A percentile compares a stretch with the other conserved stretches of the same genome.
Evolutionary conservation across 2,113 vertebrate species (phyloP).

Genomic region (Solea senegalensis): DNA sequence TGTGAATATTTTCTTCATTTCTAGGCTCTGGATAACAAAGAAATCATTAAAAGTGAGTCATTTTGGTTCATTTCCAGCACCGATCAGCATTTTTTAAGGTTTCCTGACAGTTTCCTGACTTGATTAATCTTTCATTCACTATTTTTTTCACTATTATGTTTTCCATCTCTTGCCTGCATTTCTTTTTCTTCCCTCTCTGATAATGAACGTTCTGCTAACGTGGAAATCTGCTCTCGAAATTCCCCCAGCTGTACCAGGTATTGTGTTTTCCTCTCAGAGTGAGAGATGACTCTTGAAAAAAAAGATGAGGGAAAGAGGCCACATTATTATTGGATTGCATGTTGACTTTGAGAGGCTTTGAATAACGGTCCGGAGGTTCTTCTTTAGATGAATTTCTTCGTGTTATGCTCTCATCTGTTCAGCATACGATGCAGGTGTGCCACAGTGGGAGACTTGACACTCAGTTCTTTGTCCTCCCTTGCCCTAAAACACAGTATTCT

Average conservation of each 20-base stretch:
- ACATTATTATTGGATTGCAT: neutral
- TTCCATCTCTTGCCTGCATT: too few species aligned
- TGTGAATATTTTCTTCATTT: too few species aligned
- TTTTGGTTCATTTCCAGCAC: too few species aligned
- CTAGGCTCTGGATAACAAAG: too few species aligned
- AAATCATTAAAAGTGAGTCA: too few species aligned
- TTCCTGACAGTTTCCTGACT: too few species aligned
- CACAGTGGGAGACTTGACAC: neutral
- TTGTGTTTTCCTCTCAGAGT: neutral
- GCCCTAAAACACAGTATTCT: too few species aligned
- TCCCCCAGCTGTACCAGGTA: neutral
- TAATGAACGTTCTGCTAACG: too few species aligned
- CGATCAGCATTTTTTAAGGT: too few species aligned
- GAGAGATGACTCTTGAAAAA: neutral
- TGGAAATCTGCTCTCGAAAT: neutral
- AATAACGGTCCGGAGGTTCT: neutral
- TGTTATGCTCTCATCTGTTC: slow-evolving; percentile 4
- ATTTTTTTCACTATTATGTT: too few species aligned
- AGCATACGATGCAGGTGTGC: neutral
- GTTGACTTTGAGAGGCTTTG: neutral
- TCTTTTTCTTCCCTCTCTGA: neutral
- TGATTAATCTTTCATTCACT: too few species aligned
- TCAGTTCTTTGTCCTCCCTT: neutral
- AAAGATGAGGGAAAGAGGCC: neutral
- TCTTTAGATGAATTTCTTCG: neutral